Conservation (phyloP, 30 jellyfish, hydroid and myxozoan genomes). For the Aurelia coerulea region DNA sequence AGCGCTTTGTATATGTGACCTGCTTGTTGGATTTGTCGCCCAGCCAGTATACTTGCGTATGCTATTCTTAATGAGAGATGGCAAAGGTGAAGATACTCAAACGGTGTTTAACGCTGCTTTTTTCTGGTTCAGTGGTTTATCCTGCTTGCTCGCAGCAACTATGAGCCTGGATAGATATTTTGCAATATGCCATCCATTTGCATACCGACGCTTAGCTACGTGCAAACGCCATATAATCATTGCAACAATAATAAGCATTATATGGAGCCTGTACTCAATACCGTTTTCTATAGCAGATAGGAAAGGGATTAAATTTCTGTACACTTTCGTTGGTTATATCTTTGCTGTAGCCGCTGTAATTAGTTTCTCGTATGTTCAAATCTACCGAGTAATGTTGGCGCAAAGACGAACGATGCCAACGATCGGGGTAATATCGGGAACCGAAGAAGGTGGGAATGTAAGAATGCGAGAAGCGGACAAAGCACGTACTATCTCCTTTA, state of each 20-base stretch:
- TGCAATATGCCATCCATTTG: conserved; percentile 12
- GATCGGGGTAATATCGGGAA: background rate
- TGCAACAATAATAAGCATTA: too few species aligned
- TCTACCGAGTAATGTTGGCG: conserved; percentile 10
- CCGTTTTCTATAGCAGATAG: too few species aligned
- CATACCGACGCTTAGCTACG: background rate
- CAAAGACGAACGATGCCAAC: conserved; percentile 20
- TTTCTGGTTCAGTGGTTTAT: conserved; percentile 28
- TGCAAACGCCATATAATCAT: background rate
- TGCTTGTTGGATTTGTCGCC: conserved; percentile 16
- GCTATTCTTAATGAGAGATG: background rate
- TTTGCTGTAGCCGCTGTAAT: background rate
- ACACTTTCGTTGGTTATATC: background rate
- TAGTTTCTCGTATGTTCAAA: background rate
- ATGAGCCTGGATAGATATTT: conserved; percentile 37
- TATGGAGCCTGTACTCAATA: too few species aligned
- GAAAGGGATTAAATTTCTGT: background rate
- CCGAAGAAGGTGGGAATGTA: background rate
- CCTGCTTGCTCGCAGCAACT: conserved; percentile 30
- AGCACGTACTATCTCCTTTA: background rate
- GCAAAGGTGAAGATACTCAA: background rate
- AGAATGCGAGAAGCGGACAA: conserved; percentile 13
- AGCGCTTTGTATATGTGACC: conserved; percentile 30
- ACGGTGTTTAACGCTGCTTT: background rate
- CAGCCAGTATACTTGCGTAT: conserved; percentile 5